Evolutionary conservation across 2,113 vertebrate species (phyloP), one percentile per base, ranked within the genome.

Genomic region (Neopipo cinnamomea): DNA sequence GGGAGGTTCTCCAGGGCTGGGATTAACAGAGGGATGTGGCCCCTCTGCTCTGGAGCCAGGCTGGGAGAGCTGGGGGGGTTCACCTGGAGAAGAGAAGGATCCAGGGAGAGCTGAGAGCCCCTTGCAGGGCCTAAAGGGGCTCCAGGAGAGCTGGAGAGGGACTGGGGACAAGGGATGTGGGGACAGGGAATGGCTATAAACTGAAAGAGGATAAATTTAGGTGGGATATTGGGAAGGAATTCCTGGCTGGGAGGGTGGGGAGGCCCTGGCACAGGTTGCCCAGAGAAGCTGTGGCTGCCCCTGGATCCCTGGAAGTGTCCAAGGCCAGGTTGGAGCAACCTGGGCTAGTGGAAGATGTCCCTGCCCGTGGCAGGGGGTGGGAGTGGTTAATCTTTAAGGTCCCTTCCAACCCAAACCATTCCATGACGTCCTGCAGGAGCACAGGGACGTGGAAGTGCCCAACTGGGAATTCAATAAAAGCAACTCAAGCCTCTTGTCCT

Each of bases 151-250:
- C 70, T 39, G 59, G 41, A 63, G 33, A 63, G 49, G 49, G 28
- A 41, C 20, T 28, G 21, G 50, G 71, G 71, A 75, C 8, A 49
- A 56, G 19, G 50, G 7, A 9, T 9, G 61, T n/a, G 49, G 14
- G 27, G 23, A 39, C 18, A 33, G n/a, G n/a, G 59, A 74, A 55
- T 74, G 70, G 41, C 4, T 73, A n/a, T 83, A 17, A 8, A 12
- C 0, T 30, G 46, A 9, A 11, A 82, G 17, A 71, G 31, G 5
- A 4, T 9, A 33, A 11, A 27, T 14, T 22, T 28, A 1, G 1
- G 3, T 39, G 30, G 39, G 49, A 84, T 31, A 8, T 39, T 14
- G 39, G 58, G 39, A 53, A 46, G 47, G 39, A 63, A 62, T 63
- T 73, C 21, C 33, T 17, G 33, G 3, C 47, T 62, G 56, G 25